These are phyloP conservation scores for Thamnophis sirtalis DNA, from an alignment of 2,113 vertebrate genomes.

Conservation along the genomic window DNA sequence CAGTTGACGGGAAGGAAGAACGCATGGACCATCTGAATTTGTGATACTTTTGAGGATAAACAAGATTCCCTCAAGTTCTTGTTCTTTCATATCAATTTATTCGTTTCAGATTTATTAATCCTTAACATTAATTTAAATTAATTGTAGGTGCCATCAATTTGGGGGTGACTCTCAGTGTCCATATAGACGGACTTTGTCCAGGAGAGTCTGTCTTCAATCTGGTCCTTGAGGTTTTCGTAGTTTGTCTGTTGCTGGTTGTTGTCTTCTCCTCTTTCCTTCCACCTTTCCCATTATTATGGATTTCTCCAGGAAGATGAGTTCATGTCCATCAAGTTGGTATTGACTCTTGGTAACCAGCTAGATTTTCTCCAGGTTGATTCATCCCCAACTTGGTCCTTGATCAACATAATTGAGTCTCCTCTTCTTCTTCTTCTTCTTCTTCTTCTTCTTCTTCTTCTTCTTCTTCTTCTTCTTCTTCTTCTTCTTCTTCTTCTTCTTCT, in stretches of 20 bases:
- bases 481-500: rapidly evolving
- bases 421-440: too few species aligned
- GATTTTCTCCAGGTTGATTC: neutral
- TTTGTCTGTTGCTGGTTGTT: neutral
- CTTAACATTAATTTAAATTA: neutral
- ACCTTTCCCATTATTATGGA: neutral
- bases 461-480: rapidly evolving
- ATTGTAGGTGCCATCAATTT: neutral
- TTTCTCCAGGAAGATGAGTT: neutral
- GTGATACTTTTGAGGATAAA: neutral
- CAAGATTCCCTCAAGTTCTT: neutral
- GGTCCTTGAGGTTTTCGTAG: neutral
- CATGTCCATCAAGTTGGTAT: neutral
- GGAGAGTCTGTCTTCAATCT: neutral
- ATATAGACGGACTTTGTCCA: neutral
- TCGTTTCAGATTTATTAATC: neutral
- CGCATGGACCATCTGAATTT: neutral
- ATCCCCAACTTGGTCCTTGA: neutral
- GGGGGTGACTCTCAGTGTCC: neutral
- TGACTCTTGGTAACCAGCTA: neutral
- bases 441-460: rapidly evolving
- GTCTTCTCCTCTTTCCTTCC: neutral
- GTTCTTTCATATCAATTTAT: neutral
- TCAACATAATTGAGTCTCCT: neutral
- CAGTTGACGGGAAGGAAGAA: neutral